phyloP scores from a whole-genome alignment of 2,797 vertebrate genomes.

The Lagodon rhomboides region DNA sequence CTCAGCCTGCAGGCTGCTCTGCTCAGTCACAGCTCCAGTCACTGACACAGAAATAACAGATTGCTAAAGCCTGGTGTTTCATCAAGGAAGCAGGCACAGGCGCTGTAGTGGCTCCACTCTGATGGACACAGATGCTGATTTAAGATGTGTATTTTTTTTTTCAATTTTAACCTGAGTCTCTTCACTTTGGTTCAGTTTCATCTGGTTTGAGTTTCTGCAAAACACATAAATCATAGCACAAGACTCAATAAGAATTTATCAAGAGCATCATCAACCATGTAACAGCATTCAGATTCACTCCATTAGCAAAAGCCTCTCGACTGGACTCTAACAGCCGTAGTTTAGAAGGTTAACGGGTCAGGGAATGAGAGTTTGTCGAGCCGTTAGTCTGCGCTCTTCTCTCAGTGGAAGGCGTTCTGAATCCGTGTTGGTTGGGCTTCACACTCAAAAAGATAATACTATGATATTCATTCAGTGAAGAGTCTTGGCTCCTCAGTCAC shows the following conservation, averaged over 20 bases:
- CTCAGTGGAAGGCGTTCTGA: neutral
- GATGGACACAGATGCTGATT: neutral
- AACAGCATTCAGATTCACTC: neutral
- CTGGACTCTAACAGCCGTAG: neutral
- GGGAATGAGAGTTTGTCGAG: conserved; percentile 6
- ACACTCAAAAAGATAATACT: neutral
- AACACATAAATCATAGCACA: neutral
- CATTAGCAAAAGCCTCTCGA: neutral
- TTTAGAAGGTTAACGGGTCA: conserved; percentile 17
- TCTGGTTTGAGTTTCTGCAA: neutral
- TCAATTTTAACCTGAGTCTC: neutral
- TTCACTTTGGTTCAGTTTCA: neutral
- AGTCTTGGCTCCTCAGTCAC: neutral
- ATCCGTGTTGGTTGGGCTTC: neutral
- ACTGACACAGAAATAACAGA: conserved; percentile 50
- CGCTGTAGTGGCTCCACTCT: neutral
- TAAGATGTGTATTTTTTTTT: neutral
- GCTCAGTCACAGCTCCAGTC: conserved; percentile 39
- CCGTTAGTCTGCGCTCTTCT: conserved; percentile 7
- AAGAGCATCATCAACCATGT: neutral
- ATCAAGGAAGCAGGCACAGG: conserved; percentile 13
- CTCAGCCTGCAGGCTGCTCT: conserved; percentile 43
- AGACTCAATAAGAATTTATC: neutral
- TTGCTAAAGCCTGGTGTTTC: conserved; percentile 34
- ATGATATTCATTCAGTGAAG: neutral